phyloP scores from a whole-genome alignment of 1,140 invertebrate species.

The Rhopalosiphum maidis region DNA sequence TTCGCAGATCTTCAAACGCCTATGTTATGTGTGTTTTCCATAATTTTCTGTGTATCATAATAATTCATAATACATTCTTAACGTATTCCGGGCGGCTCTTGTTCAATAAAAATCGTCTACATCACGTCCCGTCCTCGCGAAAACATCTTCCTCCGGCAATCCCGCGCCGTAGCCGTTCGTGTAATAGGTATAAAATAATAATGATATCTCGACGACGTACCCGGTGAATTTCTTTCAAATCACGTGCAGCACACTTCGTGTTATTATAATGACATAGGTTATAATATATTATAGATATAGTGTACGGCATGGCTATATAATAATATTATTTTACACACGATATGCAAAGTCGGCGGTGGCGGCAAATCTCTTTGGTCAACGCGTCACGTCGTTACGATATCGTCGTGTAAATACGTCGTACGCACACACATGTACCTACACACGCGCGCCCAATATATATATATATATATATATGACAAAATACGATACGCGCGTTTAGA shows the following conservation, averaged over 20 bases:
- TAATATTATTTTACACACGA: neutral
- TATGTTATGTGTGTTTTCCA: neutral
- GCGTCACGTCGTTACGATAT: slow-evolving; percentile 53
- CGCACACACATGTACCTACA: neutral
- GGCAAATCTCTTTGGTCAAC: slow-evolving; percentile 46
- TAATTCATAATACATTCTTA: too few relatives aligned
- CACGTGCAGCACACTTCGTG: slow-evolving; percentile 5
- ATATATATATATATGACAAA: neutral
- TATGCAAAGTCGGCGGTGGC: neutral
- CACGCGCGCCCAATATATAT: neutral
- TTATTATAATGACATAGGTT: neutral
- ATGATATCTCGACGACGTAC: neutral
- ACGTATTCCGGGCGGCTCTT: neutral
- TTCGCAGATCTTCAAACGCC: neutral
- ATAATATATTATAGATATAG: neutral
- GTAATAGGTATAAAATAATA: neutral
- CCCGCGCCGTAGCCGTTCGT: neutral
- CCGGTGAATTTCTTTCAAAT: slow-evolving; percentile 41
- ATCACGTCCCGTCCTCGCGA: neutral
- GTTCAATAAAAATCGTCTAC: neutral
- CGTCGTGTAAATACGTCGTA: slow-evolving; percentile 9
- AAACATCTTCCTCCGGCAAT: neutral
- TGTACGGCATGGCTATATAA: neutral
- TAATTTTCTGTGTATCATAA: too few relatives aligned
- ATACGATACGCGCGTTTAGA: neutral